Conservation (phyloP, 2,113 vertebrate genomes). For the Mus spicilegus region DNA sequence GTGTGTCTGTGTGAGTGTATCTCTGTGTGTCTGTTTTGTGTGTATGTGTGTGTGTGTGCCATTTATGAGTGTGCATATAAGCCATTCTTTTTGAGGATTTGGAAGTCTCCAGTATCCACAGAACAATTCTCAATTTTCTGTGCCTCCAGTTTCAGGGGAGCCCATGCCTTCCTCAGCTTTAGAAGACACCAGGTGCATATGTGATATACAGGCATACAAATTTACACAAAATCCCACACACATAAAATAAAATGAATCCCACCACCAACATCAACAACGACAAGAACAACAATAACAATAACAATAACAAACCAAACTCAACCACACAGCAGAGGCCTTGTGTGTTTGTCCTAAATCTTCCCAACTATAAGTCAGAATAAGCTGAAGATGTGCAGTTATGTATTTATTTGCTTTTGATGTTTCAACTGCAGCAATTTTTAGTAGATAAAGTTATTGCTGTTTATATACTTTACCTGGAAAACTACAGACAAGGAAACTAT, state of each 20-base stretch:
- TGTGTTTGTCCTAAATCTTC: not conserved
- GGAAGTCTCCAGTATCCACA: not conserved
- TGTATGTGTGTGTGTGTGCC: not conserved
- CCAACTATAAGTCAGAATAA: not conserved
- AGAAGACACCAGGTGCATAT: not conserved
- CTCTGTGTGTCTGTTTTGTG: not conserved
- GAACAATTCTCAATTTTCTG: not conserved
- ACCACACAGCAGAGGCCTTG: not conserved
- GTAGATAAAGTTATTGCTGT: slow-evolving; percentile 44
- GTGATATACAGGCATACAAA: not conserved
- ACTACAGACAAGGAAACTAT: not conserved
- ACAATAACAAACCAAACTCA: not conserved
- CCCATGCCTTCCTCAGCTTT: not conserved
- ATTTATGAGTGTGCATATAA: too few relatives aligned
- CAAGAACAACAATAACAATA: not conserved
- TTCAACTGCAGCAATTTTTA: slow-evolving; percentile 41
- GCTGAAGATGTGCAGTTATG: not conserved
- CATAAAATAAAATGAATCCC: not conserved
- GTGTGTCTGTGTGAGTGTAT: not conserved
- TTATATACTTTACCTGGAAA: slow-evolving; percentile 57
- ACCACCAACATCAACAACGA: not conserved
- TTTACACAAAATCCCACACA: not conserved
- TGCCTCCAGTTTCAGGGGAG: not conserved
- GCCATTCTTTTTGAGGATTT: too few relatives aligned
- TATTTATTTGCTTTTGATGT: not conserved